phyloP scores from a whole-genome alignment of 53 echinoderm and acorn worm genomes.

The Paelopatides confundens region DNA sequence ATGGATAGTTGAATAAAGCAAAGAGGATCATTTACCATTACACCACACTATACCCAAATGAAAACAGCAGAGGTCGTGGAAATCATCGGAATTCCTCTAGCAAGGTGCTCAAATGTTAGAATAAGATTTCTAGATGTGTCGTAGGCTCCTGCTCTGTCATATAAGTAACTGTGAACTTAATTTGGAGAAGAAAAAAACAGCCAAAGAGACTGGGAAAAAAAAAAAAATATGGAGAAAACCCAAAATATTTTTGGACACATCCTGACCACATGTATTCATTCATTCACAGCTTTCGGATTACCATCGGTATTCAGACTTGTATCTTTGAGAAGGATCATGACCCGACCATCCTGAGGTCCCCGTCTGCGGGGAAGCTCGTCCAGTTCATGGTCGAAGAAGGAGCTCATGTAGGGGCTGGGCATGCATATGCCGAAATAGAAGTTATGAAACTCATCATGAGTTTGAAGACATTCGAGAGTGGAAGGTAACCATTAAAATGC shows the following conservation, averaged over 20 bases:
- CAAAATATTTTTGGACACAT: not conserved
- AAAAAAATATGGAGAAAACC: not conserved
- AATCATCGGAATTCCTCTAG: too few species aligned
- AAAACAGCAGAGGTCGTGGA: too few species aligned
- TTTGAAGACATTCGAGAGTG: constrained; percentile 80
- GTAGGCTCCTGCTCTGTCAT: too few species aligned
- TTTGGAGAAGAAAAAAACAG: too few species aligned
- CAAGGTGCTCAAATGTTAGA: too few species aligned
- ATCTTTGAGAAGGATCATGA: constrained; percentile 99
- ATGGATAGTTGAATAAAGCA: too few species aligned
- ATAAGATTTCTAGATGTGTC: too few species aligned
- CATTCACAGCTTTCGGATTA: constrained; percentile 88
- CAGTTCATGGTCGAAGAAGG: constrained; percentile 93
- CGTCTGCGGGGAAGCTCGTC: constrained; percentile 94
- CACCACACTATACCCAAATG: too few species aligned
- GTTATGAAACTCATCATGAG: constrained; percentile 99
- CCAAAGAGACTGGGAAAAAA: too few species aligned
- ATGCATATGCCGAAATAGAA: constrained; percentile 98
- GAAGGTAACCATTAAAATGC: constrained; percentile 73
- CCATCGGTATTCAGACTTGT: constrained; percentile 98
- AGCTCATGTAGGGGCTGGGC: constrained; percentile 79
- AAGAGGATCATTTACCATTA: too few species aligned
- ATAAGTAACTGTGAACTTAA: too few species aligned
- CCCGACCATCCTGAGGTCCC: constrained; percentile 91
- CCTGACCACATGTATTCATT: not conserved